Percentiles rank a stretch among this genome's conserved stretches.
Evolutionary conservation across 1,140 invertebrate species (phyloP).

Genomic region (Euglossa dilemma): DNA sequence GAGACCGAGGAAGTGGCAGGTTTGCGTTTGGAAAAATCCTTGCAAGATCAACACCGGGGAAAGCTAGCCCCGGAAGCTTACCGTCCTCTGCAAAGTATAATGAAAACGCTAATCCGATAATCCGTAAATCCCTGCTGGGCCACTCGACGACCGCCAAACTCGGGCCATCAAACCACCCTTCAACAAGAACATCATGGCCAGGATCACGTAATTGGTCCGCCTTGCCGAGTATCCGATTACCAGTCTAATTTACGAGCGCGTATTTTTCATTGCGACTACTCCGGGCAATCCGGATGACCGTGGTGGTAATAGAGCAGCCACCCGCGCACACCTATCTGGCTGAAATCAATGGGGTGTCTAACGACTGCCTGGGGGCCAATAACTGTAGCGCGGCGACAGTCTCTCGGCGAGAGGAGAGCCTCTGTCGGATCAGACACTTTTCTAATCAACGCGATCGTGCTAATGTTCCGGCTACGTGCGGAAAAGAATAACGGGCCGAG

Average conservation of each 20-base stretch:
- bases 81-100: background rate
- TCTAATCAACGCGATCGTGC: slow-evolving; percentile 60
- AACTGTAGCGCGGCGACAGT: slow-evolving; percentile 36
- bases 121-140: background rate
- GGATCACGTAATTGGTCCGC: background rate
- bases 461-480: background rate
- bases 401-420: background rate
- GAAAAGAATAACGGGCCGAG: slow-evolving; percentile 56
- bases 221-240: slow-evolving; percentile 10
- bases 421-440: slow-evolving; percentile 15
- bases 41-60: background rate
- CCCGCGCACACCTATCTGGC: background rate
- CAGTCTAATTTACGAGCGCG: slow-evolving; percentile 44
- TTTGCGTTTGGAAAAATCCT: background rate
- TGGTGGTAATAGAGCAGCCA: slow-evolving; percentile 54
- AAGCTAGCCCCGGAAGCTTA: background rate
- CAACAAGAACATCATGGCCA: background rate
- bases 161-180: background rate
- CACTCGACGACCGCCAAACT: background rate
- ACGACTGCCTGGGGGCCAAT: slow-evolving; percentile 59
- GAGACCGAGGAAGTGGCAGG: background rate
- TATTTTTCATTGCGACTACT: slow-evolving; percentile 46
- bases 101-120: background rate
- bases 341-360: slow-evolving; percentile 68
- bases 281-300: slow-evolving; percentile 56